Evolutionary conservation across 37 sponge, comb jelly and placozoan genomes (phyloP).

Genomic region (Amphimedon queenslandica): DNA sequence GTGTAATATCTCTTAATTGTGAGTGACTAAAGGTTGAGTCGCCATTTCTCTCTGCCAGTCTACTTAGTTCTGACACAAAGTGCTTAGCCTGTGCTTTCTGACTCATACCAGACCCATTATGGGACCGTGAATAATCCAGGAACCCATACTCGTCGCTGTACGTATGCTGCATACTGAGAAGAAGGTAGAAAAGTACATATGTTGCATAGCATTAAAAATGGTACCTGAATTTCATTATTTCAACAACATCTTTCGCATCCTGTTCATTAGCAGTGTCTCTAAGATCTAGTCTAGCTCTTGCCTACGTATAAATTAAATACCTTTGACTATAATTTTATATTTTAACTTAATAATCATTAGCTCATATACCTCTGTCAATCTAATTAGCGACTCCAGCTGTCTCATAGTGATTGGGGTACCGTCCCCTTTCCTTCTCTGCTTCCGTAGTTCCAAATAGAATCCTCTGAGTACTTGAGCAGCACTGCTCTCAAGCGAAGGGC

Average conservation of each 20-base stretch:
- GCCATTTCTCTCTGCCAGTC: slow-evolving; percentile 59
- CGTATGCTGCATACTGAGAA: slow-evolving; percentile 71
- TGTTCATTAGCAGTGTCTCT: slow-evolving; percentile 72
- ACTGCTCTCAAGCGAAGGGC: slow-evolving; percentile 59
- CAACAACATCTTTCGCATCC: slow-evolving; percentile 92
- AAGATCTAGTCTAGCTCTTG: slow-evolving; percentile 81
- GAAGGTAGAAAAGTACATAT: not conserved
- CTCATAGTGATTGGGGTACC: slow-evolving; percentile 94
- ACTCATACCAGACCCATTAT: slow-evolving; percentile 88
- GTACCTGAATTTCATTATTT: slow-evolving; percentile 86
- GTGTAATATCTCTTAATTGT: slow-evolving; percentile 81
- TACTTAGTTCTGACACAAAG: slow-evolving; percentile 72
- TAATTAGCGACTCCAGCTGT: slow-evolving; percentile 94
- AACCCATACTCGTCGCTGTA: slow-evolving; percentile 83
- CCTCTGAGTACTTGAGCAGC: slow-evolving; percentile 84
- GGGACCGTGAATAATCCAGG: slow-evolving; percentile 80
- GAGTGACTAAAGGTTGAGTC: slow-evolving; percentile 74
- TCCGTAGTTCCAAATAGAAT: slow-evolving; percentile 88
- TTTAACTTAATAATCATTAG: not conserved
- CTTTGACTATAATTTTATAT: not conserved
- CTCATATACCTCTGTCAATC: slow-evolving; percentile 78
- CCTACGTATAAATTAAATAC: slow-evolving; percentile 27
- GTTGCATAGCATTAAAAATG: not conserved
- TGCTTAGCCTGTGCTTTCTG: slow-evolving; percentile 72
- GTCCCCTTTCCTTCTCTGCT: slow-evolving; percentile 46